Evolutionary conservation across 2,113 vertebrate species (phyloP).

Genomic region (Campylomormyrus numenius): DNA sequence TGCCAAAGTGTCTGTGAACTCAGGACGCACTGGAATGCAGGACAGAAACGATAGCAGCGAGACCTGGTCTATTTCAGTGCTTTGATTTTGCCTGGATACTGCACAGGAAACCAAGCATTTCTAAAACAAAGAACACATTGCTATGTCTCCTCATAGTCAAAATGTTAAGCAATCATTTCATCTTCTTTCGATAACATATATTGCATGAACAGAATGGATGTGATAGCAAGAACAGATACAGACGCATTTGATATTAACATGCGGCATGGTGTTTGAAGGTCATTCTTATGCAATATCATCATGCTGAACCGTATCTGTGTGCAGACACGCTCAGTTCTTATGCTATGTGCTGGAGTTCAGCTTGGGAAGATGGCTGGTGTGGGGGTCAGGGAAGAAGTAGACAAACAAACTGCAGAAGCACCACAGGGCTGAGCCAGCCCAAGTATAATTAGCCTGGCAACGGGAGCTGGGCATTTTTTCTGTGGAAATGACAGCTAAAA

Average conservation of each 20-base stretch:
- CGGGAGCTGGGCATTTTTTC: neutral
- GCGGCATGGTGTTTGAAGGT: neutral
- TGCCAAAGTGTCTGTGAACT: conserved; percentile 93
- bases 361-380: neutral
- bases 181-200: neutral
- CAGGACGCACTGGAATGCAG: conserved; percentile 74
- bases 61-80: neutral
- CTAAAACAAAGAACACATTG: neutral
- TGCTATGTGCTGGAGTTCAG: neutral
- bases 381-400: neutral
- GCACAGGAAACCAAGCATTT: neutral
- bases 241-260: neutral
- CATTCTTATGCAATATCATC: neutral
- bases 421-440: neutral
- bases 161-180: neutral
- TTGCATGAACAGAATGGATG: neutral
- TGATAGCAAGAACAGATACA: neutral
- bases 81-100: neutral
- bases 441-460: conserved; percentile 16
- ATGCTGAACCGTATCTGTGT: neutral
- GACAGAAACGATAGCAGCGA: neutral
- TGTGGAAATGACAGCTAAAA: neutral
- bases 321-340: neutral
- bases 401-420: neutral
- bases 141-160: neutral